phyloP scores from a whole-genome alignment of 2,797 vertebrate species.

The Australoheros facetus region DNA sequence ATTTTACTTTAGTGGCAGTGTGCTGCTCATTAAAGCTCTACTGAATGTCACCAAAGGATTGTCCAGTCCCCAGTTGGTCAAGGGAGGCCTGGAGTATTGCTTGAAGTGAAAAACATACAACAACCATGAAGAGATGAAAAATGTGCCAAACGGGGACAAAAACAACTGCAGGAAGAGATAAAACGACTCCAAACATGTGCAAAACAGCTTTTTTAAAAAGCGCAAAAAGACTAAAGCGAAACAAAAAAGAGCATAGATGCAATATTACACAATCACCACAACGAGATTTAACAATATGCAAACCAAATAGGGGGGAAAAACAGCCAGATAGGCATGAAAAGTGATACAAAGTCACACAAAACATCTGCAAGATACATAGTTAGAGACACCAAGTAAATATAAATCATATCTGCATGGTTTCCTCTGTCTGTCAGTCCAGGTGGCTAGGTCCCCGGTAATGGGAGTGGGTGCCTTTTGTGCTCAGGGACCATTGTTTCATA shows the following conservation, averaged over 20 bases:
- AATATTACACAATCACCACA: not conserved
- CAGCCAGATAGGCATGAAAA: not conserved
- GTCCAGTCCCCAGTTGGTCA: not conserved
- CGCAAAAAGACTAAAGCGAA: not conserved
- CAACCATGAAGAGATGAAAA: not conserved
- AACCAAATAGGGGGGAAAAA: too few species aligned
- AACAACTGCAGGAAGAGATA: not conserved
- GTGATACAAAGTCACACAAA: not conserved
- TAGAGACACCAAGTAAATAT: not conserved
- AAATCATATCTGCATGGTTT: not conserved
- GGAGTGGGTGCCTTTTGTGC: not conserved
- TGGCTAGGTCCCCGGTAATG: not conserved
- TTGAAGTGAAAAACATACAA: not conserved
- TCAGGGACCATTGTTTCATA: not conserved
- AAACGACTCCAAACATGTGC: not conserved
- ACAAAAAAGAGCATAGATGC: not conserved
- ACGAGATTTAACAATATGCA: not conserved
- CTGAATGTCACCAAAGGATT: not conserved
- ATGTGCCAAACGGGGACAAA: not conserved
- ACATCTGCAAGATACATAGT: not conserved
- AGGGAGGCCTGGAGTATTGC: not conserved
- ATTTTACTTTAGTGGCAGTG: not conserved
- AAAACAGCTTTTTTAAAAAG: not conserved
- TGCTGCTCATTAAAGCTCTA: not conserved
- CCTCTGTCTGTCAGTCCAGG: not conserved